Percentiles rank a stretch among this genome's conserved stretches.
Conservation (phyloP, 2,797 vertebrate species). For the Synanceia verrucosa region DNA sequence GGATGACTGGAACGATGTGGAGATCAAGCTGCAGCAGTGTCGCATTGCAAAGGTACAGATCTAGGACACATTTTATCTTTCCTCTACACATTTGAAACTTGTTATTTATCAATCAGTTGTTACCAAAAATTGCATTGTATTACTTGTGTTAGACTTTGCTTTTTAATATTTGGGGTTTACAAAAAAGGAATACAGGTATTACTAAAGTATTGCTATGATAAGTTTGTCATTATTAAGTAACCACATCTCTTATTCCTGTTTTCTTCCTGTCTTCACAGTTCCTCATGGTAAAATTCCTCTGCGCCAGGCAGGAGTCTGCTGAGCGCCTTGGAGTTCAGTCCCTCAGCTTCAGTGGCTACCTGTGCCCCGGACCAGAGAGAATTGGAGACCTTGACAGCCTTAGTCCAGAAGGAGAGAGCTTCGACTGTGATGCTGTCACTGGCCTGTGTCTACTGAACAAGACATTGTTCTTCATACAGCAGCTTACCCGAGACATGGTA, state of each 20-base stretch:
- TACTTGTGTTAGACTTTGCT: background rate
- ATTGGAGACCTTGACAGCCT: conserved; percentile 80
- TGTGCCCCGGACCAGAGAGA: conserved; percentile 80
- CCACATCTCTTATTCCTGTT: background rate
- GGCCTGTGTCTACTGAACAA: conserved; percentile 91
- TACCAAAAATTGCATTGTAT: background rate
- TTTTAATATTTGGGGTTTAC: background rate
- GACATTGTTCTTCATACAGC: conserved; percentile 94
- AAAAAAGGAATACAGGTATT: background rate
- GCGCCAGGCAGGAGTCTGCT: conserved; percentile 91
- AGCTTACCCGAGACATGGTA: conserved; percentile 94
- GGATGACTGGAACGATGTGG: conserved; percentile 96
- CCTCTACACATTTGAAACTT: background rate
- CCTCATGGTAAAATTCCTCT: conserved; percentile 98
- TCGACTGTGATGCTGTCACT: conserved; percentile 70
- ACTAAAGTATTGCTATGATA: background rate
- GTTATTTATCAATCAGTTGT: background rate
- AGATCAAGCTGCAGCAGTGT: conserved; percentile 93
- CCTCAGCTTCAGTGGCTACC: conserved; percentile 89
- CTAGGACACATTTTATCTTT: background rate
- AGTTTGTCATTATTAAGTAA: background rate
- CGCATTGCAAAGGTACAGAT: conserved; percentile 88
- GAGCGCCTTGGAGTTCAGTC: conserved; percentile 95
- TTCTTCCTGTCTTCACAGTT: conserved; percentile 83
- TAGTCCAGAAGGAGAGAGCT: conserved; percentile 74